A percentile compares a stretch with the other conserved stretches of the same genome.
phyloP scores from a whole-genome alignment of 1,140 invertebrate species.

The Octopus bimaculoides region DNA sequence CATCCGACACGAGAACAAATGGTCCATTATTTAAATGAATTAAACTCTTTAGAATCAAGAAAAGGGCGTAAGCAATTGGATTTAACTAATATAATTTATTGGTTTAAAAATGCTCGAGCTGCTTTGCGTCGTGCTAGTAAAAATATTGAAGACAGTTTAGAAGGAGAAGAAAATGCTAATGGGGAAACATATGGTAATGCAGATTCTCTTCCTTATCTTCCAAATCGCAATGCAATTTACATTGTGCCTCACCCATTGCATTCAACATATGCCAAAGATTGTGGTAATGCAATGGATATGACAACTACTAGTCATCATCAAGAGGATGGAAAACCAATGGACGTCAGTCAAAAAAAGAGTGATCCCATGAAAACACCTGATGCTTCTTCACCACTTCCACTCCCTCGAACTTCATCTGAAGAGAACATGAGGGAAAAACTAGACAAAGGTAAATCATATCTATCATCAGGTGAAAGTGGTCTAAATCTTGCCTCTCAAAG shows the following conservation, averaged over 20 bases:
- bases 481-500: background rate
- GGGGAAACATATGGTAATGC: constrained; percentile 17
- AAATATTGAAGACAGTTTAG: constrained; percentile 21
- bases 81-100: constrained; percentile 96
- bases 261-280: constrained; percentile 17
- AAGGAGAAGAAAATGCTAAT: constrained; percentile 20
- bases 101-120: constrained; percentile 97
- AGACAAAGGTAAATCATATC: background rate
- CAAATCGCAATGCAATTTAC: constrained; percentile 51
- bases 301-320: constrained; percentile 17
- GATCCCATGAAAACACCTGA: constrained; percentile 5
- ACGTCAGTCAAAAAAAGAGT: constrained; percentile 30
- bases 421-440: constrained; percentile 1
- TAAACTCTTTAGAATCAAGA: constrained; percentile 88
- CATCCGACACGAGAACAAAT: constrained; percentile 82
- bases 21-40: constrained; percentile 88
- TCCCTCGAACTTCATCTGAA: constrained; percentile 17
- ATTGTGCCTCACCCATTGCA: constrained; percentile 41
- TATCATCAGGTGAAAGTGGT: background rate
- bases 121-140: constrained; percentile 76
- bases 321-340: constrained; percentile 32
- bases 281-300: background rate
- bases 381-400: background rate
- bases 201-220: constrained; percentile 31
- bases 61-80: constrained; percentile 86